Percentiles rank a stretch among this genome's conserved stretches.
Conservation (phyloP, 2,888 invertebrate species). For the Drosophila gaucha region DNA sequence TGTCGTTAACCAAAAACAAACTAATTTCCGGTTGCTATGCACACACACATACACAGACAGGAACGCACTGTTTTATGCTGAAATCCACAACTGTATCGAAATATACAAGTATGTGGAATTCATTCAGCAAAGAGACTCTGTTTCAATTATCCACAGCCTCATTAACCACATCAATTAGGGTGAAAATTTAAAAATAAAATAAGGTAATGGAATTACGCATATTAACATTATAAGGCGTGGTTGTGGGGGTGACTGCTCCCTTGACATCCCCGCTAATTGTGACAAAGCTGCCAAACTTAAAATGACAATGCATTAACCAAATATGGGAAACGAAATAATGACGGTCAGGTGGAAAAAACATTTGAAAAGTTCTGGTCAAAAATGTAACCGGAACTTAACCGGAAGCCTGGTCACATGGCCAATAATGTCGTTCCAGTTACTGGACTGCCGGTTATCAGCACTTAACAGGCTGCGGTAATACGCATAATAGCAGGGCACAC, state of each 20-base stretch:
- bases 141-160: constrained; percentile 72
- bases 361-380: constrained; percentile 9
- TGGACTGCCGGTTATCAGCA: constrained; percentile 9
- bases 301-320: constrained; percentile 32
- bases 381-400: constrained; percentile 17
- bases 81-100: background rate
- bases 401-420: constrained; percentile 19
- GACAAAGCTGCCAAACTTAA: constrained; percentile 40
- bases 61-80: constrained; percentile 24
- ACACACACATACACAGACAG: constrained; percentile 12
- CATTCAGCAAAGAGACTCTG: constrained; percentile 39
- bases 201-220: background rate
- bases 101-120: constrained; percentile 1
- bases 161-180: constrained; percentile 73
- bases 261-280: constrained; percentile 36
- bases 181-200: constrained; percentile 48
- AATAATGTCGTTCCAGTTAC: background rate
- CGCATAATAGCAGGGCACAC: constrained; percentile 3
- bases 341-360: background rate
- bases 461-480: constrained; percentile 16
- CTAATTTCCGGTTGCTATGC: constrained; percentile 68
- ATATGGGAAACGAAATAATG: background rate
- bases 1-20: constrained; percentile 57
- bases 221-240: background rate
- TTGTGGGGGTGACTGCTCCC: background rate